Evolutionary conservation across 2,888 invertebrate genomes (phyloP), one percentile per base, ranked within the genome.

Genomic region (Nemotelus nigrinus): DNA sequence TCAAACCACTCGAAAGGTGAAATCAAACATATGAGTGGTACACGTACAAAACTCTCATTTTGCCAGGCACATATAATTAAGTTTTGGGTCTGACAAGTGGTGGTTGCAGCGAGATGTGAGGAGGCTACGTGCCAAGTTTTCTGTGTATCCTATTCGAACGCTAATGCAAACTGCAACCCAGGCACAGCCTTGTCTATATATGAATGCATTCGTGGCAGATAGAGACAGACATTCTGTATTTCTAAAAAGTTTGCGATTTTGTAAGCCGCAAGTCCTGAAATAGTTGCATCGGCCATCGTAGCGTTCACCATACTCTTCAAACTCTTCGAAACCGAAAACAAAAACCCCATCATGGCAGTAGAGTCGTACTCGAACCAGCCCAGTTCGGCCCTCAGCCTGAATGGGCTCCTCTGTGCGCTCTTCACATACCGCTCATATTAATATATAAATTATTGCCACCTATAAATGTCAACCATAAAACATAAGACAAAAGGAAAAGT

Each of bases 401-500:
- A 3, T 41, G 5, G 41, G 5, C 41, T 39, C 63, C 43, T 7
- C 70, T 25, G 70, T 55, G 47, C 43, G 43, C 70, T 70, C 43
- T 43, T 63, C 48, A 74, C 63, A 74, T 63, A 63, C 60, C 45
- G 48, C 60, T 74, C 76, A 76, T 77, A 79, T 77, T 79, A 79
- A 79, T 79, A 78, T 78, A 78, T 78, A 78, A 79, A 79, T 76
- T 79, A 79, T 79, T 78, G 71, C 78, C 77, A 76, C 78, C 79
- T 77, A 77, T 77, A 77, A 77, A 77, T 77, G 77, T 77, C 77
- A 77, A 77, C 77, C 68, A 60, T 77, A 77, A 77, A 77, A 77
- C 68, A 77, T 57, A 57, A 60, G 68, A 77, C 68, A 77, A 77
- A 77, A 53, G 67, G 57, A 77, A 77, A 77, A 68, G 77, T 77